A percentile compares a stretch with the other conserved stretches of the same genome.
phyloP scores from a whole-genome alignment of 2,888 invertebrate species.

The Beris chalybata region DNA sequence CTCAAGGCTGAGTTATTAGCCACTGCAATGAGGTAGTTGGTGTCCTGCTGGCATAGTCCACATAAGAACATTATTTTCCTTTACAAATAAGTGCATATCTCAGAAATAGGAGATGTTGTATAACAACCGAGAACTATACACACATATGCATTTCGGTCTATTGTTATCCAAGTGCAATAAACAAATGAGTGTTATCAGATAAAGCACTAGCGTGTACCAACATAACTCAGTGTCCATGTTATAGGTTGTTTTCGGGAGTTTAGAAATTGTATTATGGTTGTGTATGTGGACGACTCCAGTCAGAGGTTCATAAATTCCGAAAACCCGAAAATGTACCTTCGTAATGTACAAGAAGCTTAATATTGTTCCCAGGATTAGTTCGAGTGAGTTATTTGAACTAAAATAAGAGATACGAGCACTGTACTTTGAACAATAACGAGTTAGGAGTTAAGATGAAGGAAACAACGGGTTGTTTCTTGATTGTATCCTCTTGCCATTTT shows the following conservation, averaged over 20 bases:
- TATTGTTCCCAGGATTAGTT: slow-evolving; percentile 39
- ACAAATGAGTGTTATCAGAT: slow-evolving; percentile 38
- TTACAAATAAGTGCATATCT: slow-evolving; percentile 17
- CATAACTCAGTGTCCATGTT: slow-evolving; percentile 36
- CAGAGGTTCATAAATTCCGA: slow-evolving; percentile 36
- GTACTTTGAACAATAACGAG: no score
- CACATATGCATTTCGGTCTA: no score
- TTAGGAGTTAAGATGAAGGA: no score
- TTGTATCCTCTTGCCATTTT: no score
- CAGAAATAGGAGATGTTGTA: neutral
- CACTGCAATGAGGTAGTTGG: slow-evolving; percentile 1
- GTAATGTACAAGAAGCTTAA: slow-evolving; percentile 39
- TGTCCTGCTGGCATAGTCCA: neutral
- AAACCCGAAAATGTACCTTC: slow-evolving; percentile 33
- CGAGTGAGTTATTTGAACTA: slow-evolving; percentile 36
- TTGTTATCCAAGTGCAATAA: slow-evolving; percentile 35
- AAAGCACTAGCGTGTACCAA: slow-evolving; percentile 35
- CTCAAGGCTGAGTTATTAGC: slow-evolving; percentile 1
- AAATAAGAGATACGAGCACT: slow-evolving; percentile 33
- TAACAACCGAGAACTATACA: neutral
- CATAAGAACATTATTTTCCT: slow-evolving; percentile 22
- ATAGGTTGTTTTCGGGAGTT: slow-evolving; percentile 28
- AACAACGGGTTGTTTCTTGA: no score
- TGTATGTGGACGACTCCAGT: slow-evolving; percentile 9
- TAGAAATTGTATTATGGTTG: slow-evolving; percentile 13